Evolutionary conservation across 2,888 invertebrate genomes (phyloP).

Genomic region (Anoplius nigerrimus): DNA sequence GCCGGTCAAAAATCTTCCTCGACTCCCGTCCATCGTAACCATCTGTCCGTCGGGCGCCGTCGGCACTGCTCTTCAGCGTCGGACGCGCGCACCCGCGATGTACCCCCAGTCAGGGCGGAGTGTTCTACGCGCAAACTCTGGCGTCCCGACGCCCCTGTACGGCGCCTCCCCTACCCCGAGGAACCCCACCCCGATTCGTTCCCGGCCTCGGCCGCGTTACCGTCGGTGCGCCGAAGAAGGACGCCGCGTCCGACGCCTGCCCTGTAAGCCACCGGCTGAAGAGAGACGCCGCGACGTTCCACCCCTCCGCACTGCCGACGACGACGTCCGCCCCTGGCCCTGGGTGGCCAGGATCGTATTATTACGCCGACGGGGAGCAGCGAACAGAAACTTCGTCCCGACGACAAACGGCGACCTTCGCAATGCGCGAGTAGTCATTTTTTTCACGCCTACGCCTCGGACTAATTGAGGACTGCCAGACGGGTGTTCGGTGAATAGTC

Average conservation of each 20-base stretch:
- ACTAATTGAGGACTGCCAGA: too few species aligned
- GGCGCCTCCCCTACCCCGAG: slow-evolving; percentile 32
- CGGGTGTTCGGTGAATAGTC: too few species aligned
- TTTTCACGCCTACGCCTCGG: too few species aligned
- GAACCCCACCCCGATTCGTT: slow-evolving; percentile 53
- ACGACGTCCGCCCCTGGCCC: slow-evolving; percentile 62
- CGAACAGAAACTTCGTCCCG: too few species aligned
- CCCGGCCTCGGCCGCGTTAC: not conserved
- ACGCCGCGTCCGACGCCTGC: slow-evolving; percentile 27
- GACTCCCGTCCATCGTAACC: too few species aligned
- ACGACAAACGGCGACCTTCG: slow-evolving; percentile 8
- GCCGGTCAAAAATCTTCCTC: too few species aligned
- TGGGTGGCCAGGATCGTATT: slow-evolving; percentile 56
- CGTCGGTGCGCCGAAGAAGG: too few species aligned
- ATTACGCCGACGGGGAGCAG: slow-evolving; percentile 50
- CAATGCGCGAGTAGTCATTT: not conserved
- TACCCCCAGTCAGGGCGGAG: not conserved
- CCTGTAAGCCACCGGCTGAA: not conserved
- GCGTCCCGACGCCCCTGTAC: slow-evolving; percentile 57
- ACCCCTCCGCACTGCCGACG: slow-evolving; percentile 59
- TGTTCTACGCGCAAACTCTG: slow-evolving; percentile 11
- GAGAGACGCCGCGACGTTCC: slow-evolving; percentile 40
- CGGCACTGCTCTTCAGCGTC: not conserved
- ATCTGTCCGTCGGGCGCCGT: too few species aligned
- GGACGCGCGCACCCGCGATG: not conserved